Conservation (phyloP, 1,140 invertebrate genomes). For the Megathymus violae region DNA sequence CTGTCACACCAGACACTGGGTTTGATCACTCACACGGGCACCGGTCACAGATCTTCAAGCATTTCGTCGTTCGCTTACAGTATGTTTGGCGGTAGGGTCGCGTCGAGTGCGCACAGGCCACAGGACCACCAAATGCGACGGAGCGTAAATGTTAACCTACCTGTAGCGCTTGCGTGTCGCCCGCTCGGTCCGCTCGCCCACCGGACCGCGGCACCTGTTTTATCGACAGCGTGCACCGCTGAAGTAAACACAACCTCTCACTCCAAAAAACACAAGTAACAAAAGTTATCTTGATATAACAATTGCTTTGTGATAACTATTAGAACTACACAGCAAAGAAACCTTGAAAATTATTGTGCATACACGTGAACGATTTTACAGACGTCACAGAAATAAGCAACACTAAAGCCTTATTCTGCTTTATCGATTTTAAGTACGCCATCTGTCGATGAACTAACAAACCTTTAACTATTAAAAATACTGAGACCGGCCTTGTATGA, state of each 20-base stretch:
- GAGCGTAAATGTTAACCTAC: conserved; percentile 80
- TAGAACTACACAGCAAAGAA: conserved; percentile 3
- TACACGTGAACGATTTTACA: neutral
- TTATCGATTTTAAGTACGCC: conserved; percentile 48
- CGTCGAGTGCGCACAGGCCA: conserved; percentile 71
- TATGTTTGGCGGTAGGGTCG: conserved; percentile 56
- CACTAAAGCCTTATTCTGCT: conserved; percentile 62
- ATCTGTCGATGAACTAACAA: conserved; percentile 45
- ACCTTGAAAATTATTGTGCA: neutral
- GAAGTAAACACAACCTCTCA: conserved; percentile 57
- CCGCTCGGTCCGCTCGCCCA: conserved; percentile 42
- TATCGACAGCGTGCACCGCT: conserved; percentile 64
- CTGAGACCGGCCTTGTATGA: neutral
- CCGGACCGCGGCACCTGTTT: conserved; percentile 64
- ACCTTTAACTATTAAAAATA: neutral
- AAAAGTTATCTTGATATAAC: conserved; percentile 4
- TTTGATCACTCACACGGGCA: conserved; percentile 69
- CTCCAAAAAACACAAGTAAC: conserved; percentile 3
- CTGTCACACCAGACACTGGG: conserved; percentile 52
- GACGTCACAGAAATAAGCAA: conserved; percentile 20
- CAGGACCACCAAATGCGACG: conserved; percentile 73
- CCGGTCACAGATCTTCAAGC: conserved; percentile 66
- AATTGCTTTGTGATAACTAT: conserved; percentile 1
- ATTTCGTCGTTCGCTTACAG: conserved; percentile 63
- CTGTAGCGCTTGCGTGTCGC: conserved; percentile 80